These are phyloP conservation scores for Karalla daura DNA, from an alignment of 2,797 vertebrate species.

Conservation along the genomic window DNA sequence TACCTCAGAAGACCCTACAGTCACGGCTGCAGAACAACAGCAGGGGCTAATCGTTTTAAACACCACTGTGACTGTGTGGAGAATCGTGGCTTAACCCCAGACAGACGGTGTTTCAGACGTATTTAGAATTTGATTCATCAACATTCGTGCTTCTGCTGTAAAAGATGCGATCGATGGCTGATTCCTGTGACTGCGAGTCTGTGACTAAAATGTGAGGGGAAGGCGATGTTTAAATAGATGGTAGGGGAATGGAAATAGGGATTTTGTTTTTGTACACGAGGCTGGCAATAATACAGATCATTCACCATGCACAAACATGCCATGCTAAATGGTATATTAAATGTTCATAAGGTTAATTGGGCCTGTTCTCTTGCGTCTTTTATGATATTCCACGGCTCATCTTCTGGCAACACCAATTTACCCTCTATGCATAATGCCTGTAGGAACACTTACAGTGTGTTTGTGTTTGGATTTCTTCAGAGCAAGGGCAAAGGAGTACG, in stretches of 20 bases:
- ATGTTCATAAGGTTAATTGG: constrained; percentile 42
- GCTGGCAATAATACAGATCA: constrained; percentile 26
- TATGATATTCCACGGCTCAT: constrained; percentile 53
- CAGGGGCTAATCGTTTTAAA: not conserved
- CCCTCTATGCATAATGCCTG: constrained; percentile 32
- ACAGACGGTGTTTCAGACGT: not conserved
- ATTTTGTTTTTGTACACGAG: constrained; percentile 2
- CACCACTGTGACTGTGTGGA: not conserved
- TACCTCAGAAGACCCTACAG: not conserved
- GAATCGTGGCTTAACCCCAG: not conserved
- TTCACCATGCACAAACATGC: constrained; percentile 30
- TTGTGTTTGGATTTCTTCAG: constrained; percentile 29
- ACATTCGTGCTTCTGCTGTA: constrained; percentile 9
- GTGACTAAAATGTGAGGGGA: constrained; percentile 21
- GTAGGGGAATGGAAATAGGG: constrained; percentile 15
- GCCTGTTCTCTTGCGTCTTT: constrained; percentile 32
- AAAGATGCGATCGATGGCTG: constrained; percentile 9
- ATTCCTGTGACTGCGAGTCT: constrained; percentile 4
- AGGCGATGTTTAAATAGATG: constrained; percentile 7
- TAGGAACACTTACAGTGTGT: constrained; percentile 37
- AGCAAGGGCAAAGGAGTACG: not conserved
- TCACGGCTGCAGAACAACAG: constrained; percentile 11
- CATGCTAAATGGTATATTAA: constrained; percentile 36
- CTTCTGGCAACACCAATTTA: constrained; percentile 43
- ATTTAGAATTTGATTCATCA: constrained; percentile 19